A percentile compares a stretch with the other conserved stretches of the same genome.
Conservation (phyloP, 2,113 vertebrate species). For the Regulus satrapa region DNA sequence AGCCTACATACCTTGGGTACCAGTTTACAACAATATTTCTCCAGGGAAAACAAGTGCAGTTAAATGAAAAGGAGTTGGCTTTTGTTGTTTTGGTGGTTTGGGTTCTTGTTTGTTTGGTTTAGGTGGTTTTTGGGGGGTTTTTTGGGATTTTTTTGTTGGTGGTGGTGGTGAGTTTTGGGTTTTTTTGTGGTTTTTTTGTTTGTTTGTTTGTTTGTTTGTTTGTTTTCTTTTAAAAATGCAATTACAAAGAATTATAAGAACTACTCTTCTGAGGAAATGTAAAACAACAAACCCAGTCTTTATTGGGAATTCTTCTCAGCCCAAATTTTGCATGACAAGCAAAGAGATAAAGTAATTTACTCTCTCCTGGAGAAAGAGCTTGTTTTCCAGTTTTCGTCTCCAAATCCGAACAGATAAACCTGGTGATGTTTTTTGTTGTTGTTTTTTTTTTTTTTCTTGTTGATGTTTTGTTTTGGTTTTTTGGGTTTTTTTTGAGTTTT, state of each 20-base stretch:
- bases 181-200: too few relatives aligned
- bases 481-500: neutral
- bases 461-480: too few relatives aligned
- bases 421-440: too few relatives aligned
- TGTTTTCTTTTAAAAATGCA: neutral
- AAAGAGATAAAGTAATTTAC: neutral
- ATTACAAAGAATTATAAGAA: neutral
- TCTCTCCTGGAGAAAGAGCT: too few relatives aligned
- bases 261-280: neutral
- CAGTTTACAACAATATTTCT: neutral
- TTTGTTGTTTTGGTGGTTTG: neutral
- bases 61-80: neutral
- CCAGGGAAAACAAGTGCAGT: neutral
- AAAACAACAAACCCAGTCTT: fast-evolving
- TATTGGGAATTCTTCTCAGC: neutral
- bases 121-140: too few relatives aligned
- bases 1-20: neutral
- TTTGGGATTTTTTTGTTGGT: too few relatives aligned
- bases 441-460: too few relatives aligned
- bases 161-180: too few relatives aligned
- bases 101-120: too few relatives aligned
- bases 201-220: neutral
- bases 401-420: neutral
- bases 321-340: neutral
- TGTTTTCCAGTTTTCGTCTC: neutral